phyloP scores from a whole-genome alignment of 2,888 invertebrate species.

The Aphidoletes aphidimyza region DNA sequence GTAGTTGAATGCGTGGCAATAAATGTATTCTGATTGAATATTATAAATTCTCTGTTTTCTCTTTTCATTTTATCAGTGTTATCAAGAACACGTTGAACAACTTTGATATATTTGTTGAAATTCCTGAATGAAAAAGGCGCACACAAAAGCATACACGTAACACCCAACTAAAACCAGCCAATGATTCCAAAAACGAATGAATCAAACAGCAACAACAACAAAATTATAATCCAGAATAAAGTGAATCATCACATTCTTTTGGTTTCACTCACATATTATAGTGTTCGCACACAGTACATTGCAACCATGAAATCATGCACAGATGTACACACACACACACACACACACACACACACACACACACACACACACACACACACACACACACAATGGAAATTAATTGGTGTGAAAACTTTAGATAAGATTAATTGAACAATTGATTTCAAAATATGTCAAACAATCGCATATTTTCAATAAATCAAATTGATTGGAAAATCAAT shows the following conservation, averaged over 20 bases:
- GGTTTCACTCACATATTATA: not conserved
- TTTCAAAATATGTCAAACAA: constrained; percentile 23
- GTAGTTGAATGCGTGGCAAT: constrained; percentile 22
- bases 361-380: not conserved
- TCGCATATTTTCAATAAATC: not conserved
- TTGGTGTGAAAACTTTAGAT: constrained; percentile 30
- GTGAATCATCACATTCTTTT: constrained; percentile 17
- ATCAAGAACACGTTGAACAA: constrained; percentile 37
- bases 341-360: no score
- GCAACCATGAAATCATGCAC: no score
- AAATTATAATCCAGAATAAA: constrained; percentile 7
- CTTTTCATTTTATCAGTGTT: constrained; percentile 22
- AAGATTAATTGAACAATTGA: constrained; percentile 45
- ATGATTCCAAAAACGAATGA: not conserved
- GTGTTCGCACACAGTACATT: no score
- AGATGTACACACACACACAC: no score
- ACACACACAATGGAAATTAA: not conserved
- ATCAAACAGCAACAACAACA: not conserved
- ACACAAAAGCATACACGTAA: no score
- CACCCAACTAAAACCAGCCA: no score
- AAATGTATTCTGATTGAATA: constrained; percentile 18
- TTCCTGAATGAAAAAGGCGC: constrained; percentile 26
- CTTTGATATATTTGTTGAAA: constrained; percentile 3
- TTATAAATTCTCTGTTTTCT: no score
- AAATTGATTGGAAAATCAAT: constrained; percentile 18